Base-by-base conservation (phyloP, 2,797 vertebrate species). In the Neosalanx taihuensis region DNA sequence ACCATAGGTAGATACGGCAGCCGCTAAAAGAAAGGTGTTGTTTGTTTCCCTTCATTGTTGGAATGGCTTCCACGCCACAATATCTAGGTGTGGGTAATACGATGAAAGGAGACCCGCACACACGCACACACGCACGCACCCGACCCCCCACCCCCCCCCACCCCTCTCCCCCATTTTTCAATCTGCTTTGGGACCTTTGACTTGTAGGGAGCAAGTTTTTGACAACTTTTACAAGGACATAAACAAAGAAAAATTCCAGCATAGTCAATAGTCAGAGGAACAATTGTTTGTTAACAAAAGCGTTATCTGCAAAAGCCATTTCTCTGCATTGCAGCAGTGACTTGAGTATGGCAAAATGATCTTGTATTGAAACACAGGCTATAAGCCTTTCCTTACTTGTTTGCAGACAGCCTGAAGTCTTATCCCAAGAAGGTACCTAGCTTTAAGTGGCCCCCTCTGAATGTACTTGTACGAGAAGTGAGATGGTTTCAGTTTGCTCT, bases 31-130 rank as follows among this genome's bases (percentile, higher is more conserved):
- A 81, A 74, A 71, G 51, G 67, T 75, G 85, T 82, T 81, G 78
- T 84, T 63, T 84, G 80, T 80, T 76, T 81, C 82, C 81, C 80
- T 87, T 87, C 86, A 88, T 91, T 30, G 84, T 83, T 80, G 81
- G 81, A 84, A 91, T 89, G 83, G 88, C 80, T 88, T 82, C 85
- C 83, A 85, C 83, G 85, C 85, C 57, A 4, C 68, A 23, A 82
- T 82, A 78, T 72, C 80, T 66, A 80, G 83, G 84, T 75, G 51
- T 66, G 78, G 81, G 76, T 87, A 86, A 91, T 88, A 84, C 86
- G 87, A 92, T 90, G 89, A 91, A 85, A 85, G 78, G 79, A 82
- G 58, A 78, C 77, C 69, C 60, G 77, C 68, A 53, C 71, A 81
- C 41, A 9, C 68, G 49, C 71, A 81, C 41, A 9, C 41, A 46